Percentiles rank a stretch among this genome's conserved stretches.
Evolutionary conservation across 2,113 vertebrate species (phyloP).

Genomic region (Beaufortia kweichowensis): DNA sequence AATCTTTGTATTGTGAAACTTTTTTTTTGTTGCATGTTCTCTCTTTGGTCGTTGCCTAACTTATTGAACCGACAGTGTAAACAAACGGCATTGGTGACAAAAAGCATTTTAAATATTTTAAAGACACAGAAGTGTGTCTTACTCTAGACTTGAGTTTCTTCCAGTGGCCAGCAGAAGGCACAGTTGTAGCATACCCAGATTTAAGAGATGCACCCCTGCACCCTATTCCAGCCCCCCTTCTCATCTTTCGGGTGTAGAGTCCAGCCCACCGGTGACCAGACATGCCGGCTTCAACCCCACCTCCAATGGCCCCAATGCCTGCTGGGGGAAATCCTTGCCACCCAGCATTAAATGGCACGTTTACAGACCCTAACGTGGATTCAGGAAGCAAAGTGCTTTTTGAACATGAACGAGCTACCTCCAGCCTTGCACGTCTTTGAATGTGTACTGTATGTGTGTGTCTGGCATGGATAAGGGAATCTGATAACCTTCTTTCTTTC

Average conservation of each 20-base stretch:
- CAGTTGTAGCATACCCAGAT: conserved; percentile 58
- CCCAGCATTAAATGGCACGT: conserved; percentile 66
- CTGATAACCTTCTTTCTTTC: conserved; percentile 77
- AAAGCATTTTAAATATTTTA: conserved; percentile 53
- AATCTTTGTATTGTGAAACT: conserved; percentile 1
- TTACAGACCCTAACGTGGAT: conserved; percentile 69
- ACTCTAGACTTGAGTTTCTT: conserved; percentile 45
- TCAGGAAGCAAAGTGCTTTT: conserved; percentile 59
- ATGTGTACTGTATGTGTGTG: conserved; percentile 47
- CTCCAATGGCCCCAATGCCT: conserved; percentile 51
- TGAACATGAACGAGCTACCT: conserved; percentile 56
- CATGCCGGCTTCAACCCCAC: conserved; percentile 33
- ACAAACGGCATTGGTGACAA: conserved; percentile 34
- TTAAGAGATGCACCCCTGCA: conserved; percentile 48
- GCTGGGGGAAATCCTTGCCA: conserved; percentile 55
- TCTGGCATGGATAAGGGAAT: conserved; percentile 79
- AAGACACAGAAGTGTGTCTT: not conserved
- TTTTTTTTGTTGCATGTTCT: not conserved
- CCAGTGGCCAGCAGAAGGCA: conserved; percentile 66
- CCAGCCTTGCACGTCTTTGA: conserved; percentile 37
- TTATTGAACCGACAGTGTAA: conserved; percentile 12
- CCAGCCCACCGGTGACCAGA: conserved; percentile 43
- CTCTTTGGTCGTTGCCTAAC: not conserved
- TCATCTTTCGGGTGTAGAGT: conserved; percentile 39
- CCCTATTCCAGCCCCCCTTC: conserved; percentile 37